These are phyloP conservation scores for Campoletis raptor DNA, from an alignment of 2,888 invertebrate genomes.

Conservation along the genomic window DNA sequence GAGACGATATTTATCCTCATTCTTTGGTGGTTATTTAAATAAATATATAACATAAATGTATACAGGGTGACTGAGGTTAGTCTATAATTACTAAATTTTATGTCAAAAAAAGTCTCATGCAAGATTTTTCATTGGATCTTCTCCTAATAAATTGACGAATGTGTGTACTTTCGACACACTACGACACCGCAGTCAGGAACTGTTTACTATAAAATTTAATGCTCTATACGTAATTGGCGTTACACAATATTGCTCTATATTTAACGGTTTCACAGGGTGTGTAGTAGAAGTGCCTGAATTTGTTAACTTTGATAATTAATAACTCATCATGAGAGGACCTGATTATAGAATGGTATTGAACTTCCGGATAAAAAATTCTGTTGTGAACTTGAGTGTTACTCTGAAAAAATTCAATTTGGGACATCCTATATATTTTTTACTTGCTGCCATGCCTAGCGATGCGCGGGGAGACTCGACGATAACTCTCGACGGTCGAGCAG, in stretches of 20 bases:
- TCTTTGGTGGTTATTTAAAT: background rate
- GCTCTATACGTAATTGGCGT: background rate
- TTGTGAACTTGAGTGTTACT: background rate
- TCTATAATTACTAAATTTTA: background rate
- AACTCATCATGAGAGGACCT: background rate
- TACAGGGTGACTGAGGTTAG: background rate
- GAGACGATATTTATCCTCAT: constrained; percentile 50
- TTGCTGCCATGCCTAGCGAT: constrained; percentile 49
- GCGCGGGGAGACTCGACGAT: constrained; percentile 57
- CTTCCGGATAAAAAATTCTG: background rate
- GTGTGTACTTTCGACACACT: background rate
- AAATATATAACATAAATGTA: background rate
- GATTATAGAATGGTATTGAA: background rate
- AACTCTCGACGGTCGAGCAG: constrained; percentile 61
- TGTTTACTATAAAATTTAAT: background rate
- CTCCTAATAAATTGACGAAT: background rate
- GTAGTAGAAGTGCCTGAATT: background rate
- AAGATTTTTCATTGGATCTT: background rate
- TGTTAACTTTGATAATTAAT: background rate
- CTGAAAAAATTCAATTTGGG: background rate
- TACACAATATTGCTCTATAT: background rate
- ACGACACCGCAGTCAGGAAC: background rate
- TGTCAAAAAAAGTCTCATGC: background rate
- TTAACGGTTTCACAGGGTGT: background rate
- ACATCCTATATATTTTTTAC: background rate